phyloP scores from a whole-genome alignment of 1,140 invertebrate species.

The Lineus longissimus region DNA sequence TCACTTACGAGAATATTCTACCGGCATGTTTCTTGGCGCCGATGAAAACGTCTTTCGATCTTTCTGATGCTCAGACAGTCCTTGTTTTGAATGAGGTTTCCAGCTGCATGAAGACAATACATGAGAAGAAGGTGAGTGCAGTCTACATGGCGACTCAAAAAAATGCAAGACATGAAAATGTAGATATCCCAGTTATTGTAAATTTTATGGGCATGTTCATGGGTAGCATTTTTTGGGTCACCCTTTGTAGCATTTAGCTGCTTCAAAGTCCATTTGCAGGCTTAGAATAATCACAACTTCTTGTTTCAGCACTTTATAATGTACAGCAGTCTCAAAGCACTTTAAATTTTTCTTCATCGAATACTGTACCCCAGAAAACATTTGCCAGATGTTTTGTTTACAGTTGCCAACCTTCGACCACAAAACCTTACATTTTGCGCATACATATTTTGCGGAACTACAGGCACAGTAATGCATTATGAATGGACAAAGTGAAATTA shows the following conservation, averaged over 20 bases:
- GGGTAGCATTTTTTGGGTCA: neutral
- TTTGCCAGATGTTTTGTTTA: too few species aligned
- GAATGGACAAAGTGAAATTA: too few species aligned
- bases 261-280: neutral
- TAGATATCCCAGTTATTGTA: neutral
- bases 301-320: too few species aligned
- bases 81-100: slow-evolving; percentile 30
- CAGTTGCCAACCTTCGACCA: too few species aligned
- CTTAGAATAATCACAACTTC: too few species aligned
- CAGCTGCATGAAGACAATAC: neutral
- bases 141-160: neutral
- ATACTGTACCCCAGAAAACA: too few species aligned
- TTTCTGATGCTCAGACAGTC: slow-evolving; percentile 59
- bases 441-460: too few species aligned
- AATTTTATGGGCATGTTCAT: neutral
- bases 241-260: neutral
- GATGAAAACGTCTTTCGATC: slow-evolving; percentile 58
- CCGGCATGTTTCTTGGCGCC: slow-evolving; percentile 61
- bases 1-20: slow-evolving; percentile 59
- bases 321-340: too few species aligned
- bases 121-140: neutral
- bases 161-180: neutral
- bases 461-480: too few species aligned
- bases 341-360: too few species aligned
- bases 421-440: too few species aligned